Conservation (phyloP, 1,140 invertebrate genomes). For the Colletes gigas region DNA sequence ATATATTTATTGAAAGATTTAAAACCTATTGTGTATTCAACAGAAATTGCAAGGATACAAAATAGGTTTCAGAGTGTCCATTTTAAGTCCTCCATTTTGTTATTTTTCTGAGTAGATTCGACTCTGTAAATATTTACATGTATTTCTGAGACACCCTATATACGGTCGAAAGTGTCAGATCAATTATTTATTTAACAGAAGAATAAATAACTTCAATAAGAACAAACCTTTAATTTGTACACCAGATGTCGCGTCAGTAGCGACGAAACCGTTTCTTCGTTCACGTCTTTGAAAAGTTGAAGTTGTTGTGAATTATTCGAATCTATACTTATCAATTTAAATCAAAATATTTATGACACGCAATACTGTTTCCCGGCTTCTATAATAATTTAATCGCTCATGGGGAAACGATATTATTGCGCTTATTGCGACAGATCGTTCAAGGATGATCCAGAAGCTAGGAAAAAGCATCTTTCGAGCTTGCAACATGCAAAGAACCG, state of each 20-base stretch:
- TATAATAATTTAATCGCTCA: neutral
- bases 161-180: no score
- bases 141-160: no score
- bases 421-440: constrained; percentile 87
- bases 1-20: no score
- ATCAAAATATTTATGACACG: neutral
- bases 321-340: neutral
- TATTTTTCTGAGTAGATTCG: no score
- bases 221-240: neutral
- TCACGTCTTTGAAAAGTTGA: neutral
- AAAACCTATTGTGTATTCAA: no score
- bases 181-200: no score
- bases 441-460: constrained; percentile 83
- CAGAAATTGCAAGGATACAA: no score
- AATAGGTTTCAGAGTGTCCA: no score
- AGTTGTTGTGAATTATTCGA: neutral
- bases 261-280: neutral
- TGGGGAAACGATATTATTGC: constrained; percentile 86
- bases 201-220: neutral
- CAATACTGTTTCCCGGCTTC: no score
- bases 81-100: no score
- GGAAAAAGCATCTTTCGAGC: constrained; percentile 85
- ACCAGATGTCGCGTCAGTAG: constrained; percentile 18
- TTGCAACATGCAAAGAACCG: constrained; percentile 83
- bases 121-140: no score